phyloP scores from a whole-genome alignment of 2,797 vertebrate species.

The Hipposideros larvatus region DNA sequence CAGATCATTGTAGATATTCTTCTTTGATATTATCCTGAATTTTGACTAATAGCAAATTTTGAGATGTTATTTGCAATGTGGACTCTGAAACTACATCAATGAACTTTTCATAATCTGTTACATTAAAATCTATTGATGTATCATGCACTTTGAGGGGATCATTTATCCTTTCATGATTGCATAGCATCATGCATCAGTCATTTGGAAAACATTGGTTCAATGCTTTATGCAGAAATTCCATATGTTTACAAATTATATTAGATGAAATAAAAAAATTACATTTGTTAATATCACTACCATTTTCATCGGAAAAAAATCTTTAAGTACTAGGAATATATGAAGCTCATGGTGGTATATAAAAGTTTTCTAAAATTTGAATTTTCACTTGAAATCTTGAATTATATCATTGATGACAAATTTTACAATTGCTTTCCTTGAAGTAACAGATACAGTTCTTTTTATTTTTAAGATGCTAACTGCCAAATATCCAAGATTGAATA shows the following conservation, averaged over 20 bases:
- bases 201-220: background rate
- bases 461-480: too few species aligned
- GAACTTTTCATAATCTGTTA: background rate
- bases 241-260: background rate
- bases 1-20: background rate
- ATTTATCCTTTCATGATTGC: background rate
- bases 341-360: background rate
- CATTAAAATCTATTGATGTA: background rate
- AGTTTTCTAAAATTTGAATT: background rate
- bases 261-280: background rate
- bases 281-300: background rate
- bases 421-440: too few species aligned
- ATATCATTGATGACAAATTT: background rate
- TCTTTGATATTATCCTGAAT: background rate
- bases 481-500: too few species aligned
- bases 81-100: background rate
- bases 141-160: background rate
- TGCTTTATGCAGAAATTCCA: background rate
- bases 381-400: background rate
- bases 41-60: background rate
- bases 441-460: too few species aligned
- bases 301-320: background rate
- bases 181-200: background rate
- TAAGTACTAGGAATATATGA: background rate
- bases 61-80: background rate